phyloP scores from a whole-genome alignment of 2,888 invertebrate genomes.

The Meteorus colon region DNA sequence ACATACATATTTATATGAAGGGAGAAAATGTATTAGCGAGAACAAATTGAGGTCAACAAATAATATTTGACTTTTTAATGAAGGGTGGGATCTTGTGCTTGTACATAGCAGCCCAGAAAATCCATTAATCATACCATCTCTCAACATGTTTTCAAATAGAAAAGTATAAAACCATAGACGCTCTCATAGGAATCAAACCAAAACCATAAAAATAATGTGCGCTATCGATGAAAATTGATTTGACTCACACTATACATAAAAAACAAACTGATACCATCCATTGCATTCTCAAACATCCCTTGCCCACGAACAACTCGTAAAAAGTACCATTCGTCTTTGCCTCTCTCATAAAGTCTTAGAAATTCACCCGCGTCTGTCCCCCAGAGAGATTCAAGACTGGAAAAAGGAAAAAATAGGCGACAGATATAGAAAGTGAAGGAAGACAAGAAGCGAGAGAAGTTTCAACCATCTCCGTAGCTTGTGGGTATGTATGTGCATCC shows the following conservation, averaged over 20 bases:
- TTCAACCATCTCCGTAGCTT: not conserved
- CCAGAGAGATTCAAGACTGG: not conserved
- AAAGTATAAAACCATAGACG: not conserved
- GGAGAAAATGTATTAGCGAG: conserved; percentile 1
- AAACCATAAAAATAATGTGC: not conserved
- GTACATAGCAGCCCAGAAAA: conserved; percentile 46
- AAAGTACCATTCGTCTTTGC: conserved; percentile 31
- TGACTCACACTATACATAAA: not conserved
- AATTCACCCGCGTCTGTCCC: not conserved
- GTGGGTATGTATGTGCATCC: not conserved
- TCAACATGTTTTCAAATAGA: not conserved
- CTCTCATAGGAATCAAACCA: not conserved
- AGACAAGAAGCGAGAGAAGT: conserved; percentile 5
- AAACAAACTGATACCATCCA: conserved; percentile 5
- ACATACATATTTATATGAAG: conserved; percentile 5
- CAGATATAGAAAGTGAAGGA: not conserved
- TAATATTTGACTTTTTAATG: conserved; percentile 56
- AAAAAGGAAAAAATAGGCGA: conserved; percentile 3
- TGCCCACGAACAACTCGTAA: conserved; percentile 24
- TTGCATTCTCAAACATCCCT: conserved; percentile 1
- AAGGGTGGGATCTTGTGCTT: conserved; percentile 45
- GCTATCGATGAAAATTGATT: conserved; percentile 33
- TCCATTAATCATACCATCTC: conserved; percentile 52
- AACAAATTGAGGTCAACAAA: conserved; percentile 49
- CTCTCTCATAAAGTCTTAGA: conserved; percentile 22